Percentiles rank a stretch among this genome's conserved stretches.
These are phyloP conservation scores for Chrysodeixis includens DNA, from an alignment of 2,888 invertebrate genomes.

Conservation along the genomic window DNA sequence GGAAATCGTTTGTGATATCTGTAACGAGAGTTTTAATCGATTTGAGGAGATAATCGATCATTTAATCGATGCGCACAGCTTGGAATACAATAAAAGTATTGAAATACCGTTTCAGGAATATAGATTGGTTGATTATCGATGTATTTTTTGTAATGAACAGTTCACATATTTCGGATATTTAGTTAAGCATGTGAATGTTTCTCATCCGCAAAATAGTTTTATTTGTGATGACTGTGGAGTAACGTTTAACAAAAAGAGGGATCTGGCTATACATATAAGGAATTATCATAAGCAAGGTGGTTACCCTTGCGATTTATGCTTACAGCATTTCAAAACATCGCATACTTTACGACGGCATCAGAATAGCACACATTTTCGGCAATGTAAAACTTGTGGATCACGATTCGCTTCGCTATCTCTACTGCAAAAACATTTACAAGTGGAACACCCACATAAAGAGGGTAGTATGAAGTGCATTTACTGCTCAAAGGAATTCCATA, in stretches of 20 bases:
- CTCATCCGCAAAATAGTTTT: conserved; percentile 74
- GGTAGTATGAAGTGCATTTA: conserved; percentile 72
- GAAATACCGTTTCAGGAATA: conserved; percentile 76
- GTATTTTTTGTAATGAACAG: conserved; percentile 73
- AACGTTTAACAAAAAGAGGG: conserved; percentile 75
- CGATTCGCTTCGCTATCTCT: conserved; percentile 69
- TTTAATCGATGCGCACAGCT: conserved; percentile 74
- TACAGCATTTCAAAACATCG: conserved; percentile 66
- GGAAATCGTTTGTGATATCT: conserved; percentile 76
- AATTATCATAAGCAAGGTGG: conserved; percentile 72
- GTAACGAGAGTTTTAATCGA: conserved; percentile 70
- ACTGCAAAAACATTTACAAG: conserved; percentile 71
- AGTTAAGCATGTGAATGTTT: conserved; percentile 74
- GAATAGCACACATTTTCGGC: conserved; percentile 72
- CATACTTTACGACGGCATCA: conserved; percentile 66
- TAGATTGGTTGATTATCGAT: conserved; percentile 71
- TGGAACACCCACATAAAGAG: conserved; percentile 71
- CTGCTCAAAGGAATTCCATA: conserved; percentile 75
- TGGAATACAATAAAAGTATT: conserved; percentile 75
- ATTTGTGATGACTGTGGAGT: conserved; percentile 78
- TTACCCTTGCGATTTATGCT: conserved; percentile 75
- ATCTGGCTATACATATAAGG: conserved; percentile 73
- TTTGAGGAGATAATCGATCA: conserved; percentile 76
- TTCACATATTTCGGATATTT: conserved; percentile 76
- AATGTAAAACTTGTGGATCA: conserved; percentile 73